These are phyloP conservation scores for Orgyia antiqua DNA, from an alignment of 2,888 invertebrate species.

Conservation along the genomic window DNA sequence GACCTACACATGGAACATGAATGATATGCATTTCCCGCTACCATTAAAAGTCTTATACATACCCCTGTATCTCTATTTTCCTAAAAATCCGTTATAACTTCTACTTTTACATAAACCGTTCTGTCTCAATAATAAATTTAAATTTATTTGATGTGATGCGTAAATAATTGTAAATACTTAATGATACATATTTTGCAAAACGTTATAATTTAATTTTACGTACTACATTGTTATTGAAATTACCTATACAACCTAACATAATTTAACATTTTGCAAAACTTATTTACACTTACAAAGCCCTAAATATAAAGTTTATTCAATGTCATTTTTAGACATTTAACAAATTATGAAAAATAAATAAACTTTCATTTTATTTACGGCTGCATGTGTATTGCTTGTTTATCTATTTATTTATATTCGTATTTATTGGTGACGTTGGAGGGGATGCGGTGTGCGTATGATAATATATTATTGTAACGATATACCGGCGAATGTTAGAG, in stretches of 20 bases:
- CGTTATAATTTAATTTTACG: conserved; percentile 11
- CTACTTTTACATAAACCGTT: conserved; percentile 14
- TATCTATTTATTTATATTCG: conserved; percentile 54
- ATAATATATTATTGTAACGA: background rate
- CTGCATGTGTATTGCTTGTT: conserved; percentile 65
- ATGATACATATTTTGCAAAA: conserved; percentile 13
- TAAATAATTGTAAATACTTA: conserved; percentile 16
- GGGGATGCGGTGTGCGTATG: conserved; percentile 37
- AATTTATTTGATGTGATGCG: conserved; percentile 9
- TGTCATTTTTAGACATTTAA: too few species aligned
- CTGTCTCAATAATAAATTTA: conserved; percentile 5
- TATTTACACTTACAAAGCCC: conserved; percentile 8
- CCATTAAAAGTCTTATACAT: too few species aligned
- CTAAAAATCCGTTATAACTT: conserved; percentile 20
- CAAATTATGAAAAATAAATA: too few species aligned
- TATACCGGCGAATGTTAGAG: conserved; percentile 1
- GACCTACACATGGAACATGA: conserved; percentile 55
- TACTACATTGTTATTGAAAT: too few species aligned
- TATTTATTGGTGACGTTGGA: conserved; percentile 49
- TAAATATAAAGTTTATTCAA: conserved; percentile 24
- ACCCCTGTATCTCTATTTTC: conserved; percentile 31
- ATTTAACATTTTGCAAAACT: conserved; percentile 6
- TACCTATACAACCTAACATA: background rate
- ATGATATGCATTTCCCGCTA: conserved; percentile 51
- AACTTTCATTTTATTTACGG: conserved; percentile 52